Evolutionary conservation across 1,140 invertebrate species (phyloP), one percentile per base, ranked within the genome.

Genomic region (Anastrepha ludens): DNA sequence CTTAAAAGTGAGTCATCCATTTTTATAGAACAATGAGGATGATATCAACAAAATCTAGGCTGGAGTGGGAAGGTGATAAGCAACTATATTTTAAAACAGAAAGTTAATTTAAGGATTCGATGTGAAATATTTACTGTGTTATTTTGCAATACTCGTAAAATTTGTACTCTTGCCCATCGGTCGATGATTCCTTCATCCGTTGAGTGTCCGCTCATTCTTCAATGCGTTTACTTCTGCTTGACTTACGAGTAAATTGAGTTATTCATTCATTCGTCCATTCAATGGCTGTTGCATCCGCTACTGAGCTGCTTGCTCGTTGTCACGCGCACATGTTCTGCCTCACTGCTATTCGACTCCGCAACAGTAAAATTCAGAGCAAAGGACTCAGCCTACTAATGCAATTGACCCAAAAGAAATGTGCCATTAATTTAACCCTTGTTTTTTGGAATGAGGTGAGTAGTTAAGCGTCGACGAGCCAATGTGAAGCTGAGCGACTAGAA

Each of bases 261-360:
- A 62, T 62, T 62, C 60, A 62, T 62, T 62, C 60, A 62, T 62
- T 62, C n/a, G 60, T 62, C n/a, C 60, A 62, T 62, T 62, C 60
- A 62, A 62, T 62, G 60, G 60, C 60, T 62, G 60, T 62, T 62
- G 60, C 60, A 62, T 62, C 60, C 60, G 60, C n/a, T 62, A 2
- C 3, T 17, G 60, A 15, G n/a, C 60, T 8, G 60, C 60, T 62
- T 15, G n/a, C 60, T 62, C 15, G 60, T 3, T 62, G 60, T 62
- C 3, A 62, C 60, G 60, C 60, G 15, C 60, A 13, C 60, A 6
- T n/a, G 60, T 62, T 62, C 60, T 17, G 60, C 60, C 60, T 15
- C 15, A 62, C n/a, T 62, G 60, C 60, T 62, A 62, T 6, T 13
- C 5, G 60, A 17, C 60, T 11, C 6, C 50, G 60, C n/a, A 13